A percentile compares a stretch with the other conserved stretches of the same genome.
Evolutionary conservation across 2,113 vertebrate species (phyloP).

Genomic region (Osmerus mordax): DNA sequence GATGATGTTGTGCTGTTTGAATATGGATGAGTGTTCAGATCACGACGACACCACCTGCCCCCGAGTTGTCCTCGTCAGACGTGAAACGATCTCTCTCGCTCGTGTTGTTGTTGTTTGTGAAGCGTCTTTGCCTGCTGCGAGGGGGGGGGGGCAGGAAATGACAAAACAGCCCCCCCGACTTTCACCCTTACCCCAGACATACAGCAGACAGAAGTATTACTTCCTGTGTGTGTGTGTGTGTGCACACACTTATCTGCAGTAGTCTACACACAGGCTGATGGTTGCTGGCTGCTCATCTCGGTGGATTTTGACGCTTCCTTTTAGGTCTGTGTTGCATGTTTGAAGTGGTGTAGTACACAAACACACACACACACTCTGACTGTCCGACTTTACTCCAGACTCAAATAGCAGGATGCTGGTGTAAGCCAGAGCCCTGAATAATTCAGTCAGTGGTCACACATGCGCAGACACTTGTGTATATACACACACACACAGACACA

Average conservation of each 20-base stretch:
- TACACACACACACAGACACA: background rate
- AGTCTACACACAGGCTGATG: slow-evolving; percentile 3
- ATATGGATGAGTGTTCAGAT: background rate
- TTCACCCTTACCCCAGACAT: slow-evolving; percentile 28
- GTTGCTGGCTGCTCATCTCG: slow-evolving; percentile 18
- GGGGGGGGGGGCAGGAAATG: background rate
- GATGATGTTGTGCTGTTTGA: too few relatives aligned
- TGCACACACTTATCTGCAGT: background rate
- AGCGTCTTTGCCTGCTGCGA: background rate
- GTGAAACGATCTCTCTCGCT: background rate
- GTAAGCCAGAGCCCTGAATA: slow-evolving; percentile 7
- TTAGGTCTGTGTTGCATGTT: slow-evolving; percentile 9
- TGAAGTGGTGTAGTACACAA: background rate
- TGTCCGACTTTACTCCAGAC: slow-evolving; percentile 5
- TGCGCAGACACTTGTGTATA: background rate
- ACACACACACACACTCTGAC: background rate
- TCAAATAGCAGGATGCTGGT: background rate
- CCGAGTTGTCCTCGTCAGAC: background rate
- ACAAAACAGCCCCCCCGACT: slow-evolving; percentile 9
- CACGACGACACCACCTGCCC: background rate
- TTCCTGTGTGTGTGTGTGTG: slow-evolving; percentile 29
- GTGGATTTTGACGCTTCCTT: slow-evolving; percentile 33
- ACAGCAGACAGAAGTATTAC: slow-evolving; percentile 8
- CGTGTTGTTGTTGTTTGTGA: too few relatives aligned
- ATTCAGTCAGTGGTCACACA: slow-evolving; percentile 22